A percentile compares a stretch with the other conserved stretches of the same genome.
phyloP scores from a whole-genome alignment of 2,888 invertebrate species.

The Tridacna gigas region DNA sequence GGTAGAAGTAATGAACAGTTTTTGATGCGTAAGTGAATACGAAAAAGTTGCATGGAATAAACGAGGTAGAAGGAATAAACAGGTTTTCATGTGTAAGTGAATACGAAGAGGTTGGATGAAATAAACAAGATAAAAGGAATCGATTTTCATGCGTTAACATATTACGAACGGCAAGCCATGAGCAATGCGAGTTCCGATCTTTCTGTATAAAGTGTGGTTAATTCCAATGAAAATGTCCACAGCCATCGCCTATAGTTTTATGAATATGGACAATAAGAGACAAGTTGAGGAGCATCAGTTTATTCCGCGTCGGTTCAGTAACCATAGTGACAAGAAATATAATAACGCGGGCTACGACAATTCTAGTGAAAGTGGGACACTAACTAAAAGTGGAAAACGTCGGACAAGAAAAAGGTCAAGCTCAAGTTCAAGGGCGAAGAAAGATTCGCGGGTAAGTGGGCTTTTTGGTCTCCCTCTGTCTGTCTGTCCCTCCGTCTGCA shows the following conservation, averaged over 20 bases:
- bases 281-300: slow-evolving; percentile 2
- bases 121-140: neutral
- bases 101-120: neutral
- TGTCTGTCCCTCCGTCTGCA: neutral
- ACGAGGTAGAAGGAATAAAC: no score
- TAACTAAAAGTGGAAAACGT: slow-evolving; percentile 33
- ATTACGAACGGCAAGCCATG: slow-evolving; percentile 26
- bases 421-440: slow-evolving; percentile 47
- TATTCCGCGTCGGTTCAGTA: slow-evolving; percentile 22
- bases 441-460: slow-evolving; percentile 29
- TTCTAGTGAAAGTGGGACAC: slow-evolving; percentile 51
- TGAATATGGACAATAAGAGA: slow-evolving; percentile 53
- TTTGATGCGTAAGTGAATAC: no score
- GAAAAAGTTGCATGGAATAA: no score
- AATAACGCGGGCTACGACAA: slow-evolving; percentile 53
- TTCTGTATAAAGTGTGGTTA: slow-evolving; percentile 47
- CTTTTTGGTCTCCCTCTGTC: neutral
- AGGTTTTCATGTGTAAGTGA: no score
- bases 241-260: slow-evolving; percentile 65
- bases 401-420: slow-evolving; percentile 49
- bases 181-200: slow-evolving; percentile 54
- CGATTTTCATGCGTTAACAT: neutral
- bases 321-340: slow-evolving; percentile 42
- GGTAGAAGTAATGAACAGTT: no score
- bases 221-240: slow-evolving; percentile 58